Base-by-base conservation (phyloP, 2,797 vertebrate genomes). In the Sebastes steindachneri region DNA sequence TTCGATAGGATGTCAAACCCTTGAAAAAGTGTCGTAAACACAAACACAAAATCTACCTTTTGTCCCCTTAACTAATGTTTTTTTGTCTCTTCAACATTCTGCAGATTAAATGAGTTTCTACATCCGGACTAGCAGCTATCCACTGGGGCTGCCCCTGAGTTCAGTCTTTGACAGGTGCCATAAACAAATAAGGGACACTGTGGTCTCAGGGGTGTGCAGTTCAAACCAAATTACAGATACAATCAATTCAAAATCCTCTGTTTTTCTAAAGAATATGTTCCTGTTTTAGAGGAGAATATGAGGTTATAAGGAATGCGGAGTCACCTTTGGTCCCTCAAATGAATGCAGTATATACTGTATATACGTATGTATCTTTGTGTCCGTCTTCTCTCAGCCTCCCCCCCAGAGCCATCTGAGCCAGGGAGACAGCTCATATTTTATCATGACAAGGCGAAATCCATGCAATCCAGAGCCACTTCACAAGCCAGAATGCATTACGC, bases 391-490 rank as follows among this genome's bases (percentile, higher is more conserved):
- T 63, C 55, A 11, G 51, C 45, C 54, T 41, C 37, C 59, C 48
- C 45, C 55, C 28, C 0, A 17, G 48, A 81, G 75, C 28, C 73
- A 79, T 84, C 48, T 72, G 58, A 72, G 48, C 55, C 54, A 28
- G 33, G 26, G 51, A 90, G 69, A 83, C 72, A 68, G 79, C 80
- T 89, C 86, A 82, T 89, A 82, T 93, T 89, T 92, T 86, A 91
- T 83, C 77, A 70, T 85, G 86, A 86, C 83, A 80, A 84, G 69
- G 77, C 65, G 79, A 86, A 91, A 73, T 82, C 81, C 60, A 78
- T 73, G 54, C 63, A 82, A 84, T 69, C 54, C 80, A 74, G 71
- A 90, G 48, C 28, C 75, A 70, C 48, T 79, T 87, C 75, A 77
- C 72, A 80, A 65, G 37, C 55, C 84, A 82, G 73, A 80, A 77